A percentile compares a stretch with the other conserved stretches of the same genome.
These are phyloP conservation scores for Chesias legatella DNA, from an alignment of 2,888 invertebrate species.

Conservation along the genomic window DNA sequence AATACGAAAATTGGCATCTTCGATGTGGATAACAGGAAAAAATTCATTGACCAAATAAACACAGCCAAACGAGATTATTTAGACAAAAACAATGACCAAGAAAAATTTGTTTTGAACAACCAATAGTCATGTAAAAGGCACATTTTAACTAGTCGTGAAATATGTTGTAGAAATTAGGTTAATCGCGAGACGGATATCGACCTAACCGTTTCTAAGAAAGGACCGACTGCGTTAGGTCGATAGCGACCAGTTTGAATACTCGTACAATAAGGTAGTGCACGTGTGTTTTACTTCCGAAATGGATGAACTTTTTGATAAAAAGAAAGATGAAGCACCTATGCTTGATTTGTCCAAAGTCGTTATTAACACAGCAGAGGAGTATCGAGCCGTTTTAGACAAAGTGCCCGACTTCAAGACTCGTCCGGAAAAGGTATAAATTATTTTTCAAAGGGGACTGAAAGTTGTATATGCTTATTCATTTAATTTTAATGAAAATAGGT, in stretches of 20 bases:
- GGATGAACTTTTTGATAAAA: constrained; percentile 91
- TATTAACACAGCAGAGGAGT: constrained; percentile 90
- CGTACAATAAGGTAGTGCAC: constrained; percentile 29
- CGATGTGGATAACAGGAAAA: constrained; percentile 63
- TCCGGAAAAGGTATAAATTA: constrained; percentile 85
- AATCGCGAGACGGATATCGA: constrained; percentile 51
- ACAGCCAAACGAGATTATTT: constrained; percentile 56
- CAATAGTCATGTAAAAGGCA: constrained; percentile 40
- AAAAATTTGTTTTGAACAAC: constrained; percentile 43
- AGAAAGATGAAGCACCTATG: constrained; percentile 91
- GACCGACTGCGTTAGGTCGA: constrained; percentile 53
- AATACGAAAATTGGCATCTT: constrained; percentile 51
- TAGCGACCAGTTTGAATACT: constrained; percentile 33
- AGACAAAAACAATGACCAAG: constrained; percentile 53
- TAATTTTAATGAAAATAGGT: constrained; percentile 66
- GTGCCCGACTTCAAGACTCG: constrained; percentile 95
- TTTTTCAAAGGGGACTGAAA: constrained; percentile 15
- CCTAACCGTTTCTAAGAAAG: constrained; percentile 54
- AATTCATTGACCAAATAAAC: constrained; percentile 61
- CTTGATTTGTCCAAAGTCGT: constrained; percentile 91
- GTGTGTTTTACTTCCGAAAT: constrained; percentile 82
- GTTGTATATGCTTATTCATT: constrained; percentile 15
- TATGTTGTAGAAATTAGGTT: constrained; percentile 55
- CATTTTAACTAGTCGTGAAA: constrained; percentile 51
- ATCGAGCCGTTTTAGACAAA: constrained; percentile 89